These are phyloP conservation scores for Cotesia chilonis DNA, from an alignment of 1,140 invertebrate species.

Conservation along the genomic window DNA sequence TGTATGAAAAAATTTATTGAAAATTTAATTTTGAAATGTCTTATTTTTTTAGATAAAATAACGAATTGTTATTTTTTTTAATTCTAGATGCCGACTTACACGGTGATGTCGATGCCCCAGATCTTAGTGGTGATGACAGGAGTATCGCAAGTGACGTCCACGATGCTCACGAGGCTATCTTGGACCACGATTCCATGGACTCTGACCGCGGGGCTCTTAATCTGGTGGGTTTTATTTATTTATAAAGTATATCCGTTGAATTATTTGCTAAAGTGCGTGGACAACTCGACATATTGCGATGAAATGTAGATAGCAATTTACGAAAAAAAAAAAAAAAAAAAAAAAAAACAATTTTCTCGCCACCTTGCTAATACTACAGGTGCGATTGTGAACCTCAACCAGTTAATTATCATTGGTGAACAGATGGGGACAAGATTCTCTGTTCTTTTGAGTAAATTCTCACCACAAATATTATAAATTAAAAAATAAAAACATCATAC, in stretches of 20 bases:
- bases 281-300: too few relatives aligned
- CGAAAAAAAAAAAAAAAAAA: neutral
- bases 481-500: neutral
- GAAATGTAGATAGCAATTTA: neutral
- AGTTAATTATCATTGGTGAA: slow-evolving; percentile 21
- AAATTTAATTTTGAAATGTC: too few relatives aligned
- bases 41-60: slow-evolving; percentile 6
- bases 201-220: slow-evolving; percentile 69
- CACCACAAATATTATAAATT: neutral
- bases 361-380: slow-evolving; percentile 23
- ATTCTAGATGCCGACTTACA: slow-evolving; percentile 67
- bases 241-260: slow-evolving; percentile 4
- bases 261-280: neutral
- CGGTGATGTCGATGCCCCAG: slow-evolving; percentile 62
- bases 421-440: slow-evolving; percentile 23
- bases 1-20: slow-evolving; percentile 49
- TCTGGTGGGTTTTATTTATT: slow-evolving; percentile 57
- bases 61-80: slow-evolving; percentile 21
- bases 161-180: slow-evolving; percentile 58
- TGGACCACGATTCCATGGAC: slow-evolving; percentile 69
- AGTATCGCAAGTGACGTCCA: slow-evolving; percentile 66
- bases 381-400: slow-evolving; percentile 11
- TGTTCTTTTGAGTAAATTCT: neutral
- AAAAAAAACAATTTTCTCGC: neutral
- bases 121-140: slow-evolving; percentile 66